A percentile compares a stretch with the other conserved stretches of the same genome.
phyloP scores from a whole-genome alignment of 1,140 invertebrate genomes.

The Habropoda laboriosa region DNA sequence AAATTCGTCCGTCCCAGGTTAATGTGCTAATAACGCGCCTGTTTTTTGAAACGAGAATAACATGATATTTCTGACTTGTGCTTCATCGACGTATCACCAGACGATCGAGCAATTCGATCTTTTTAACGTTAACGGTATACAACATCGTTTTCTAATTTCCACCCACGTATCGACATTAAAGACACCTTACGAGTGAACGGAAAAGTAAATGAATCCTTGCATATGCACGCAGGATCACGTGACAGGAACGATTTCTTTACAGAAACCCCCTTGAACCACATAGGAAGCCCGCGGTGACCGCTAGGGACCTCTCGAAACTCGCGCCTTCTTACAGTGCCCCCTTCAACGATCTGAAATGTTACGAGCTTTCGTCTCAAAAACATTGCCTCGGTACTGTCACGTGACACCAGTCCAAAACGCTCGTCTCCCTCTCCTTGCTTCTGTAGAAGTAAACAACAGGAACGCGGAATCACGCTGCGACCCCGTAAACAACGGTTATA shows the following conservation, averaged over 20 bases:
- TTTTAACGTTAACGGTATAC: neutral
- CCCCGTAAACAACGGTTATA: neutral
- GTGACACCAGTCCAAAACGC: neutral
- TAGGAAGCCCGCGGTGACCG: neutral
- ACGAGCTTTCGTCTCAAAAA: neutral
- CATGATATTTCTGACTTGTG: neutral
- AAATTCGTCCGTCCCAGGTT: neutral
- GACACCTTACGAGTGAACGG: neutral
- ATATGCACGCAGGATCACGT: constrained; percentile 14
- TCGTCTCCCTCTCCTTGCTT: neutral
- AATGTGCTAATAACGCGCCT: constrained; percentile 4
- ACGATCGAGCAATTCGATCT: neutral
- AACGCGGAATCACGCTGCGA: neutral
- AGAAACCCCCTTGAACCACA: constrained; percentile 19
- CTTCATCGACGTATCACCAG: neutral
- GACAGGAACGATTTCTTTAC: constrained; percentile 44
- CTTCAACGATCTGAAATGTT: constrained; percentile 28
- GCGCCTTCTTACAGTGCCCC: neutral
- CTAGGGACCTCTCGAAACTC: neutral
- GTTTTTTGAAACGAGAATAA: constrained; percentile 1
- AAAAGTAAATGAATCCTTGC: neutral
- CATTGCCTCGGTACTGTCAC: neutral
- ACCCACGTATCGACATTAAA: neutral
- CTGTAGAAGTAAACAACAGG: no score
- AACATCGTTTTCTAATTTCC: constrained; percentile 26